Percentiles rank a stretch among this genome's conserved stretches.
Conservation (phyloP, 2,797 vertebrate species). For the Numenius phaeopus region DNA sequence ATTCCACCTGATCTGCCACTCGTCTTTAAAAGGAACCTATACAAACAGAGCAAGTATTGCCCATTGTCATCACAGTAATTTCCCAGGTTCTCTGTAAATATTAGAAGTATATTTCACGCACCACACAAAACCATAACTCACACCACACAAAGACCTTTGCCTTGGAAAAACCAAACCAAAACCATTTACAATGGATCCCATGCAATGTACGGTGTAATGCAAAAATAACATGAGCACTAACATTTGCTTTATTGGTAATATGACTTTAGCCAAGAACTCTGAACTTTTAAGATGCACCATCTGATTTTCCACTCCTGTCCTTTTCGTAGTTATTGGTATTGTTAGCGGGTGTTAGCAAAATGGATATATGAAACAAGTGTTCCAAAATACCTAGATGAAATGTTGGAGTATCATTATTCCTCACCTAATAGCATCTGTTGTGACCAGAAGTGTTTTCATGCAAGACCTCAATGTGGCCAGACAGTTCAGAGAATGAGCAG, state of each 20-base stretch:
- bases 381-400: neutral
- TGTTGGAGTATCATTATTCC: neutral
- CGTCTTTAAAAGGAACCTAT: neutral
- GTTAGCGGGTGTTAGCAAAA: neutral
- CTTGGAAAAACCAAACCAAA: neutral
- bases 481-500: neutral
- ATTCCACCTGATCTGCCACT: neutral
- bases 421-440: neutral
- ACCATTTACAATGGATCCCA: neutral
- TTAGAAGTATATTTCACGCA: neutral
- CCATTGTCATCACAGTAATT: neutral
- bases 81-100: neutral
- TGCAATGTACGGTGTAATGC: neutral
- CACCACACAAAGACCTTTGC: neutral
- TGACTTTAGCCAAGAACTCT: neutral
- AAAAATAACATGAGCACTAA: neutral
- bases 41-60: neutral
- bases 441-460: neutral
- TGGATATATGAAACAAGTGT: neutral
- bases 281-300: neutral
- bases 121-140: neutral
- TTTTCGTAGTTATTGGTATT: neutral
- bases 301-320: neutral
- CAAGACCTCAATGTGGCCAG: conserved; percentile 7
- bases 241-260: neutral